Base-by-base conservation (phyloP, 1,140 invertebrate species). In the Globodera ellingtonae region DNA sequence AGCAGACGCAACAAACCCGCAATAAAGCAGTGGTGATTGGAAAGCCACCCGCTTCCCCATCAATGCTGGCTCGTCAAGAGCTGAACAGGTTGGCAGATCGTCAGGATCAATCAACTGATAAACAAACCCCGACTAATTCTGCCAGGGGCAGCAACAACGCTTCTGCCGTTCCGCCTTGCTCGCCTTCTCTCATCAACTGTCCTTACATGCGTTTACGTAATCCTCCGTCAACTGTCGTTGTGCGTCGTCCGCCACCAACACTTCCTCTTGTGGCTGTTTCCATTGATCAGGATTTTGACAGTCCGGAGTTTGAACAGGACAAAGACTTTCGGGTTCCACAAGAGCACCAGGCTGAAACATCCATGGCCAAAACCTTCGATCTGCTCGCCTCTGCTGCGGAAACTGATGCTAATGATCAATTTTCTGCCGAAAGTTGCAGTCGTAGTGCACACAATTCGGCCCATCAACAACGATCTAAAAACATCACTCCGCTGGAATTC, bases 21-120 rank as follows among this genome's bases (percentile, higher is more conserved):
- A 70, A 46, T 52, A 47, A 65, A 15, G 18, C 47, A 62, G 56
- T 48, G 18, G 65, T 50, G 35, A 78, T 84, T 24, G 85, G 75
- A 47, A 85, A 85, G 72, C 84, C 84, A 35, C 84, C 84, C 18
- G 81, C 85, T 0, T 84, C 84, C 6, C 85, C 83, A 10, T 85
- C 84, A 52, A 47, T 79, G 21, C 79, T 65, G 47, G 69, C 62
- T 18, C 44, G 83, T 67, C 83, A 77, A 4, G 78, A 70, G 44
- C 47, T 79, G n/a, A 79, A 52, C 35, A 80, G 59, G 56, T 67
- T 46, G 47, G 81, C 81, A 78, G 59, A 76, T 24, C 15, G 59
- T 70, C 24, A 79, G 35, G 15, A 62, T 35, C 77, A 80, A 59
- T 47, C 65, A 1, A 70, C 18, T 47, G 48, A 24, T n/a, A 6